These are phyloP conservation scores for Temnothorax longispinosus DNA, from an alignment of 1,140 invertebrate species.

Conservation along the genomic window DNA sequence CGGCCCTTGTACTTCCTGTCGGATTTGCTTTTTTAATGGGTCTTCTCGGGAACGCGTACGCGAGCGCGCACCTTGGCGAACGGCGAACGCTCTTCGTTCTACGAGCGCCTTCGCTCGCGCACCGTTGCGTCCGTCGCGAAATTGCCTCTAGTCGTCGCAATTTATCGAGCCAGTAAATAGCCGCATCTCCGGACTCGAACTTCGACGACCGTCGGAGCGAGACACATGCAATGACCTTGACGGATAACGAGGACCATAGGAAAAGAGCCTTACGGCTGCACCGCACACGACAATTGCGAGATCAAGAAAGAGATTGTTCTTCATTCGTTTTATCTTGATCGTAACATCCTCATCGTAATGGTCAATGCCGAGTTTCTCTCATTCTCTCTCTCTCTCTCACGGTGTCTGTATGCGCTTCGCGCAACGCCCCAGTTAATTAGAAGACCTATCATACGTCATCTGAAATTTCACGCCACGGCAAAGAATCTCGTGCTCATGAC, in stretches of 20 bases:
- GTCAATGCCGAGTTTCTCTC: slow-evolving; percentile 10
- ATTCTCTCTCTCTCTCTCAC: slow-evolving; percentile 27
- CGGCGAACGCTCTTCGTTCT: slow-evolving; percentile 2
- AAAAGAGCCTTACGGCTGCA: neutral
- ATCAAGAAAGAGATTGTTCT: neutral
- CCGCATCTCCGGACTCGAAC: slow-evolving; percentile 16
- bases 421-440: slow-evolving; percentile 49
- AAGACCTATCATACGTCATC: slow-evolving; percentile 46
- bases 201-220: slow-evolving; percentile 23
- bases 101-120: neutral
- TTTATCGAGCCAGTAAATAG: slow-evolving; percentile 23
- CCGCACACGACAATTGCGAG: neutral
- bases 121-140: neutral
- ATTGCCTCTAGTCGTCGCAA: slow-evolving; percentile 6
- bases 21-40: neutral
- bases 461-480: slow-evolving; percentile 40
- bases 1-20: neutral
- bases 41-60: neutral
- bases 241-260: slow-evolving; percentile 20
- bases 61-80: slow-evolving; percentile 18
- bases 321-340: slow-evolving; percentile 19
- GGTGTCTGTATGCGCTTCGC: neutral
- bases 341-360: neutral
- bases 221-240: slow-evolving; percentile 20
- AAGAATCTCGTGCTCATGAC: slow-evolving; percentile 31